Conservation (phyloP, 2,888 invertebrate genomes). For the Enoplolaimus lenunculus region DNA sequence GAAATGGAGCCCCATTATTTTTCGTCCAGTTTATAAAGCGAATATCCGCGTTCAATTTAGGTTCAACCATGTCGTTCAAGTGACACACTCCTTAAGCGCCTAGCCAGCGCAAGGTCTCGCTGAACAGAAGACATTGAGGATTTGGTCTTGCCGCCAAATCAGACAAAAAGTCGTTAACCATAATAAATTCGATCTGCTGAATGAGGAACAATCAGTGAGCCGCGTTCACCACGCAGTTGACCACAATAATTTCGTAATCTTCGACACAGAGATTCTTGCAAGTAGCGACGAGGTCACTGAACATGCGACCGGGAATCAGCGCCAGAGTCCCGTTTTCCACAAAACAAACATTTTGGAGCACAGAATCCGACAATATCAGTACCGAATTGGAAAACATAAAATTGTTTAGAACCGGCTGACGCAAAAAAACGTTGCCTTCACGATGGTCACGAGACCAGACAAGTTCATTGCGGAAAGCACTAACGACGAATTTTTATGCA, state of each 20-base stretch:
- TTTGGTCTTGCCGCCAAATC: no score
- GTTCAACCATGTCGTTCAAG: neutral
- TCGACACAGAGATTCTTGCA: neutral
- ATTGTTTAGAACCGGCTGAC: no score
- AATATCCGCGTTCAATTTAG: neutral
- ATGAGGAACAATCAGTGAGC: no score
- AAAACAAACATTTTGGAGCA: neutral
- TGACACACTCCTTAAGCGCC: no score
- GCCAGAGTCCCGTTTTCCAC: neutral
- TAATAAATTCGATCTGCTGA: no score
- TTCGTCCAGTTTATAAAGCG: neutral
- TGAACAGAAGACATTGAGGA: no score
- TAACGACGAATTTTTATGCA: no score
- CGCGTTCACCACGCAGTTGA: neutral
- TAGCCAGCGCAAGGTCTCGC: no score
- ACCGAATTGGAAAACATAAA: neutral
- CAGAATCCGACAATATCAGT: neutral
- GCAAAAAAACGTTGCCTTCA: no score
- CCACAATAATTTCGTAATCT: neutral
- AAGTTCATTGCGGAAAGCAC: no score
- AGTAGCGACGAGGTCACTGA: neutral
- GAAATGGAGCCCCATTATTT: neutral
- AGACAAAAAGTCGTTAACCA: no score
- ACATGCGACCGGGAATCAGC: neutral
- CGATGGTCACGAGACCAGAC: no score